Base-by-base conservation (phyloP, 2,113 vertebrate genomes). In the Larimichthys polyactis region DNA sequence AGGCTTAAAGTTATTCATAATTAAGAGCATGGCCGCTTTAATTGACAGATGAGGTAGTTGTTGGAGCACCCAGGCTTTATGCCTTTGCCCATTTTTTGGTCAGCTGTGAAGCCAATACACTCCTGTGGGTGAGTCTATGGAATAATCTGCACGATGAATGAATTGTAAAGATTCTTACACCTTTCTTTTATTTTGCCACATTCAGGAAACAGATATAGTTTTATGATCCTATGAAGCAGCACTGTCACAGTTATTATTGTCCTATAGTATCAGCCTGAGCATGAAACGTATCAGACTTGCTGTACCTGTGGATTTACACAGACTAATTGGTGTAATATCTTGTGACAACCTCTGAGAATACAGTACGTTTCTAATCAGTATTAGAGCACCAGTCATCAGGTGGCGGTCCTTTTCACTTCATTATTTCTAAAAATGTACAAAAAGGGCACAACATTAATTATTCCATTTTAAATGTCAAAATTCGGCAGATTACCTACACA, bases 81-180 rank as follows among this genome's bases (percentile, higher is more conserved):
- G 32, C 6, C 32, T 32, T 32, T 32, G 32, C 32, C 32, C 32
- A 32, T 32, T 6, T 32, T 32, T 32, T 32, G 29, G 29, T 32
- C 5, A 32, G 32, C 32, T 36, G 32, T 8, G 36, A 8, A 40
- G 36, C 36, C 7, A 40, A 36, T 9, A 40, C 36, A 40, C 36
- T 40, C 36, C 36, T 40, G 36, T 40, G 36, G 0, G 36, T 40
- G 36, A 40, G 36, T 40, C 7, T 36, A 36, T 36, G 32, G 22
- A 36, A 17, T 19, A 67, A 62, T 63, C 32, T 62, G 24, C 60
- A 48, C 46, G 48, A 75, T 82, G 27, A 57, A 65, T 43, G 12
- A 65, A 58, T 51, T 24, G 48, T 46, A 65, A 29, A 64, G 57
- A 9, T 11, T 12, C 3, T 58, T 29, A 9, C 40, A 58, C 15